Conservation (phyloP, 2,888 invertebrate genomes). For the Pyrrhosoma nymphula region DNA sequence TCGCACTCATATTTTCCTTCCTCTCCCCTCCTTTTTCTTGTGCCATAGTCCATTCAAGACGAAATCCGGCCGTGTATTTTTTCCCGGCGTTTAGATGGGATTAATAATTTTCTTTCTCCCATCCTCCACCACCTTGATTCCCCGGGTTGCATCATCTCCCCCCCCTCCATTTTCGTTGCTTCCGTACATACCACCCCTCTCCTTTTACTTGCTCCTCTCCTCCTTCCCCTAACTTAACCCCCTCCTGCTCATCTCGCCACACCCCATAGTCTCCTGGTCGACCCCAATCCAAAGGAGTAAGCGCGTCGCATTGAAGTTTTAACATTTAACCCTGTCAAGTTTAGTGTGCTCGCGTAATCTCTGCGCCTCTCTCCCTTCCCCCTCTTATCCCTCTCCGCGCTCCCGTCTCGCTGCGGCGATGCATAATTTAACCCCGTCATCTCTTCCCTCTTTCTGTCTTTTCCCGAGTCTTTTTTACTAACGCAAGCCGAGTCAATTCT, state of each 20-base stretch:
- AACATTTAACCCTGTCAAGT: slow-evolving; percentile 61
- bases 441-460: neutral
- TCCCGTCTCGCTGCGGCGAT: slow-evolving; percentile 18
- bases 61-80: neutral
- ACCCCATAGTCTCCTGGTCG: neutral
- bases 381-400: neutral
- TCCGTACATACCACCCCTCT: neutral
- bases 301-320: slow-evolving; percentile 55
- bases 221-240: neutral
- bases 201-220: too few relatives aligned
- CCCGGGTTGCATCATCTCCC: neutral
- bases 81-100: slow-evolving; percentile 38
- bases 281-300: slow-evolving; percentile 55
- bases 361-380: neutral
- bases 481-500: neutral
- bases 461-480: neutral
- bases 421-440: slow-evolving; percentile 52
- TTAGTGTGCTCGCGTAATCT: slow-evolving; percentile 54
- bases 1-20: neutral
- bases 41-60: neutral
- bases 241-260: neutral
- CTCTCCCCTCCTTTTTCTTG: neutral
- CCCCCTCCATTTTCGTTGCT: neutral
- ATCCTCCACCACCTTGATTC: neutral
- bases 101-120: slow-evolving; percentile 49